These are phyloP conservation scores for Panzeria rudis DNA, from an alignment of 2,888 invertebrate species.

Conservation along the genomic window DNA sequence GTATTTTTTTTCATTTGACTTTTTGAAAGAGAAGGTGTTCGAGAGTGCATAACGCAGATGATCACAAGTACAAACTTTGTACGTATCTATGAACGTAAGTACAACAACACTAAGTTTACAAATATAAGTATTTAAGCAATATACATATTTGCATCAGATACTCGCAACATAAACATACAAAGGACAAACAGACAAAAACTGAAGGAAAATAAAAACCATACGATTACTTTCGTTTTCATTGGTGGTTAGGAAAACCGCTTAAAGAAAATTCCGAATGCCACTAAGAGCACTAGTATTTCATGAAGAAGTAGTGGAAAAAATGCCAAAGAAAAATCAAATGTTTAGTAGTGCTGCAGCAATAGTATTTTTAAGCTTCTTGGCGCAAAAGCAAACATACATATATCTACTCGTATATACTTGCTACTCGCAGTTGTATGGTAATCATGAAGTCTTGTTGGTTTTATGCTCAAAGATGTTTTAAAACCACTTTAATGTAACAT, in stretches of 20 bases:
- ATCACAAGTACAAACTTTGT: constrained; percentile 28
- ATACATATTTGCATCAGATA: constrained; percentile 40
- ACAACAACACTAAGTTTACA: constrained; percentile 3
- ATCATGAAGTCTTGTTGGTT: constrained; percentile 61
- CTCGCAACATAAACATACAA: constrained; percentile 31
- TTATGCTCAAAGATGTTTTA: constrained; percentile 59
- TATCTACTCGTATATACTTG: neutral
- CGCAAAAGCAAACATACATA: neutral
- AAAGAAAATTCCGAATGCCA: constrained; percentile 53
- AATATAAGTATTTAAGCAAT: constrained; percentile 9
- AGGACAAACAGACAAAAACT: constrained; percentile 17
- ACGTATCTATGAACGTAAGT: neutral
- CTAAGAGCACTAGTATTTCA: constrained; percentile 40
- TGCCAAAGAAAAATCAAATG: constrained; percentile 17
- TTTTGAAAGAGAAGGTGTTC: constrained; percentile 73
- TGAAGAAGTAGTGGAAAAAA: constrained; percentile 13
- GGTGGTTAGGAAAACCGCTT: constrained; percentile 69
- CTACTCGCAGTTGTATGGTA: neutral
- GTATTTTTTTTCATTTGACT: constrained; percentile 5
- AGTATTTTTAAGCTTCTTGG: constrained; percentile 51
- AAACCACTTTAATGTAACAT: constrained; percentile 57
- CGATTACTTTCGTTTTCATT: constrained; percentile 81
- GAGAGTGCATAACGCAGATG: constrained; percentile 71
- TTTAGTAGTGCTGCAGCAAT: constrained; percentile 28
- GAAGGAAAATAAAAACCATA: constrained; percentile 23